Percentiles rank a stretch among this genome's conserved stretches.
Evolutionary conservation across 2,888 invertebrate species (phyloP).

Genomic region (Eristalinus aeneus): DNA sequence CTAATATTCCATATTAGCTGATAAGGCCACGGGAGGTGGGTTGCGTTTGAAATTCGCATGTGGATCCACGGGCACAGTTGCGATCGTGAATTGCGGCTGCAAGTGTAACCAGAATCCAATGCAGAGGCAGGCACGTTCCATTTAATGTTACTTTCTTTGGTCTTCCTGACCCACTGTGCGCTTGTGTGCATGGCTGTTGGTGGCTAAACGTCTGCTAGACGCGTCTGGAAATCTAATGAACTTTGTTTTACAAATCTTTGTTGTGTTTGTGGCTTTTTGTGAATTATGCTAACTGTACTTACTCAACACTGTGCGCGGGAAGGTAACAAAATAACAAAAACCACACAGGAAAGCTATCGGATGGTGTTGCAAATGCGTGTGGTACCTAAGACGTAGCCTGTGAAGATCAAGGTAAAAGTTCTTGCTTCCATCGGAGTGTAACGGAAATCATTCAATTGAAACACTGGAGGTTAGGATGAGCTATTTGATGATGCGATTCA

Average conservation of each 20-base stretch:
- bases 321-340: slow-evolving; percentile 23
- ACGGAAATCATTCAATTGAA: neutral
- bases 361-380: neutral
- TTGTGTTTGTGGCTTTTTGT: neutral
- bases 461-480: neutral
- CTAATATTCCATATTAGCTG: slow-evolving; percentile 52
- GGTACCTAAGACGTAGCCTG: neutral
- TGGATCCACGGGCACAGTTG: slow-evolving; percentile 10
- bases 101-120: slow-evolving; percentile 29
- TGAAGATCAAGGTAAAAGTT: neutral
- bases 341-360: slow-evolving; percentile 49
- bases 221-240: slow-evolving; percentile 68
- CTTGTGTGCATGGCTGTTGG: slow-evolving; percentile 44
- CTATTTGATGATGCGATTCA: neutral
- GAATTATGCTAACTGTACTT: slow-evolving; percentile 63
- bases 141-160: slow-evolving; percentile 69
- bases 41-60: slow-evolving; percentile 57
- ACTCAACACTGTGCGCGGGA: slow-evolving; percentile 41
- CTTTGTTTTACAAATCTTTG: slow-evolving; percentile 26
- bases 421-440: neutral
- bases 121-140: slow-evolving; percentile 53
- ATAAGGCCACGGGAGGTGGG: slow-evolving; percentile 46
- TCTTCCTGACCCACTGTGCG: slow-evolving; percentile 68
- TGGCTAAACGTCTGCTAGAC: slow-evolving; percentile 55
- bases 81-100: slow-evolving; percentile 35